phyloP scores from a whole-genome alignment of 2,113 vertebrate species.

The Heliornis fulica region DNA sequence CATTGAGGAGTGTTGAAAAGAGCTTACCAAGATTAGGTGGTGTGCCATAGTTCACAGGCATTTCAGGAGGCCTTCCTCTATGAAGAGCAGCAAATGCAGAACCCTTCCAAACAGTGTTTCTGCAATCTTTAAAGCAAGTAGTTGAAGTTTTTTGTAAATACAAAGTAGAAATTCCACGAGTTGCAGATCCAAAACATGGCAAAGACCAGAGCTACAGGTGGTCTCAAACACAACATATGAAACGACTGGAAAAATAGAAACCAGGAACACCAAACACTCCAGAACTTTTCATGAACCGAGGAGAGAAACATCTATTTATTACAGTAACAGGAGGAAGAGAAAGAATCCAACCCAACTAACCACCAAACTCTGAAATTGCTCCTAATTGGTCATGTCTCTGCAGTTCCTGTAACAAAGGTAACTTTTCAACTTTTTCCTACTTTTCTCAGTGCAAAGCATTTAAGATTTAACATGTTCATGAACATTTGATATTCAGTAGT shows the following conservation, averaged over 20 bases:
- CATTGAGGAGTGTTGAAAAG: background rate
- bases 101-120: conserved; percentile 83
- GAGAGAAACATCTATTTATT: background rate
- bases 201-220: rapidly evolving
- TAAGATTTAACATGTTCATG: background rate
- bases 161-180: background rate
- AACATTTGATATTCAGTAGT: background rate
- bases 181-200: background rate
- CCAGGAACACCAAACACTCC: background rate
- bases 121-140: conserved; percentile 81
- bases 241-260: background rate
- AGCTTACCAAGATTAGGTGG: conserved; percentile 85
- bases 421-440: background rate
- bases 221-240: background rate
- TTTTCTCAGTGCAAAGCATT: background rate
- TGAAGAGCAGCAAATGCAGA: conserved; percentile 95
- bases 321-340: background rate
- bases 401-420: background rate
- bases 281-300: background rate
- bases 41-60: conserved; percentile 83
- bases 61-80: conserved; percentile 95
- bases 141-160: background rate
- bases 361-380: background rate
- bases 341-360: background rate
- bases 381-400: background rate